phyloP scores from a whole-genome alignment of 92 coral and sea anemone species.

The Hydrozoanthus gracilis region DNA sequence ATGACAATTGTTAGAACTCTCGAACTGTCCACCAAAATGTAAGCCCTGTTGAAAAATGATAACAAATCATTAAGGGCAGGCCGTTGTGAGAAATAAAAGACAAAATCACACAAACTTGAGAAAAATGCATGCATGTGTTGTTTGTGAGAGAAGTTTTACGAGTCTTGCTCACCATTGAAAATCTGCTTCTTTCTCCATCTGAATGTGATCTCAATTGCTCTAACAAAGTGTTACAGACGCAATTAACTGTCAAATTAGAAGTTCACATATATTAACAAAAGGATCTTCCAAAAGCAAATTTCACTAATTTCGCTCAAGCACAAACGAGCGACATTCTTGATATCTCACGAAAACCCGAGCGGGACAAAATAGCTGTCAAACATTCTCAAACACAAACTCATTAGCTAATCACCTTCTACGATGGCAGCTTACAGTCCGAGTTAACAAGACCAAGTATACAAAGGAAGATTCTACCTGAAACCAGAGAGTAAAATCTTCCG shows the following conservation, averaged over 20 bases:
- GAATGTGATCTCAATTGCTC: background rate
- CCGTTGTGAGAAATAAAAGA: background rate
- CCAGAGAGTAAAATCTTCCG: background rate
- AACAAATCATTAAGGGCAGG: slow-evolving; percentile 4
- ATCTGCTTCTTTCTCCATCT: slow-evolving; percentile 73
- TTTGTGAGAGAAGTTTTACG: background rate
- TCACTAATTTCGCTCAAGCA: background rate
- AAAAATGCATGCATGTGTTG: background rate
- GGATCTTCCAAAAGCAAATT: background rate
- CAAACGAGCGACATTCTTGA: background rate
- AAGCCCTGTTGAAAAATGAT: slow-evolving; percentile 71
- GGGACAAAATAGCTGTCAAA: slow-evolving; percentile 14
- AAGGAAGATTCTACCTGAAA: background rate
- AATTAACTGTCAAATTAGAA: background rate
- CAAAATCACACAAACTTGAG: background rate
- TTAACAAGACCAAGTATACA: background rate
- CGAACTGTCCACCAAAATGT: slow-evolving; percentile 87
- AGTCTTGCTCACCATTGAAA: slow-evolving; percentile 70
- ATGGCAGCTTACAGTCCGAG: background rate
- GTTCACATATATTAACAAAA: background rate
- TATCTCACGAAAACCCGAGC: background rate
- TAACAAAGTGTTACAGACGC: background rate
- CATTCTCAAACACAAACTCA: background rate
- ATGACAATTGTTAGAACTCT: slow-evolving; percentile 86
- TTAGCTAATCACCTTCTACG: background rate